Evolutionary conservation across 2,797 vertebrate genomes (phyloP).

Genomic region (Leuciscus waleckii): DNA sequence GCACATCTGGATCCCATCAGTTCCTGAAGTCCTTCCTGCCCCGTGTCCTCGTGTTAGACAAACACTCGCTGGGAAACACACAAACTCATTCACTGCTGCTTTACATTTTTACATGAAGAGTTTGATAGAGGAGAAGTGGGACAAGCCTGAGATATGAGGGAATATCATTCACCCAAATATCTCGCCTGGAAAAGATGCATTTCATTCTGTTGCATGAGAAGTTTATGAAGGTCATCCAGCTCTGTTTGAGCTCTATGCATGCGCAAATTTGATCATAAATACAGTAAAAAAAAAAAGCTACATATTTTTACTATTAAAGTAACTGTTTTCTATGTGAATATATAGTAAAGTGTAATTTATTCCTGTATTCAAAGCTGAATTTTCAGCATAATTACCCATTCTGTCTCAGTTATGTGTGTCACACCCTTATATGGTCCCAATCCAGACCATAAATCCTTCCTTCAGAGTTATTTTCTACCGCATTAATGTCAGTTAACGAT

Average conservation of each 20-base stretch:
- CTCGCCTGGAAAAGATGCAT: not conserved
- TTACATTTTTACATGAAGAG: not conserved
- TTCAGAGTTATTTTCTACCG: too few species aligned
- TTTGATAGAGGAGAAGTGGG: not conserved
- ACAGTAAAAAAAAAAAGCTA: not conserved
- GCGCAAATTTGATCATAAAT: not conserved
- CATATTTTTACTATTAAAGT: too few species aligned
- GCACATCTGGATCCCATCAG: constrained; percentile 22
- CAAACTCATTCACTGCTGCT: not conserved
- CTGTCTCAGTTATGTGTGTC: not conserved
- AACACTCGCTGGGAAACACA: not conserved
- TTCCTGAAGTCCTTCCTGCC: not conserved
- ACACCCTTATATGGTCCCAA: not conserved
- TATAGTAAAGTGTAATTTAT: too few species aligned
- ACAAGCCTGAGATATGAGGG: not conserved
- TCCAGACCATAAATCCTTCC: not conserved
- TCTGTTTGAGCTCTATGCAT: not conserved
- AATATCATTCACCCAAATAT: constrained; percentile 36
- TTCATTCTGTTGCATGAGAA: too few species aligned
- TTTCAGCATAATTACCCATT: too few species aligned
- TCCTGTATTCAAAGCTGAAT: too few species aligned
- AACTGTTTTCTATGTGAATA: too few species aligned
- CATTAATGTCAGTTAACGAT: too few species aligned
- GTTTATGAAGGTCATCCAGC: too few species aligned
- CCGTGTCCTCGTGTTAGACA: not conserved